Evolutionary conservation across 2,113 vertebrate species (phyloP).

Genomic region (Trematomus loennbergii): DNA sequence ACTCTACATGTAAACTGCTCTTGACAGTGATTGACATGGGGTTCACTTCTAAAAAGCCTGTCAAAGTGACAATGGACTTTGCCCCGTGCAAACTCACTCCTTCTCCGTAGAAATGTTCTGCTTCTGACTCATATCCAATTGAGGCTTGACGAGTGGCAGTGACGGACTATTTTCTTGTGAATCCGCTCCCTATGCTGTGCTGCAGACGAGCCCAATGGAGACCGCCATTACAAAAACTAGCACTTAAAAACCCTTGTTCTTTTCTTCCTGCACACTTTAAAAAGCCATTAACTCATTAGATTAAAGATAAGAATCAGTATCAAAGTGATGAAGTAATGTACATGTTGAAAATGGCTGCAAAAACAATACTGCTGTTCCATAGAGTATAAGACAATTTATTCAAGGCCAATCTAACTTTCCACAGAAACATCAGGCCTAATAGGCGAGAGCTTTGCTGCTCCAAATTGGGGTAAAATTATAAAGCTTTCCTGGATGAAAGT

Average conservation of each 20-base stretch:
- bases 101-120: slow-evolving; percentile 9
- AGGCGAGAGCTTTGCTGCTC: slow-evolving; percentile 17
- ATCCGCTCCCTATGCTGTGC: background rate
- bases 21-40: slow-evolving; percentile 31
- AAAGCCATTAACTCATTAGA: slow-evolving; percentile 1
- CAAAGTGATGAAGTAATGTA: background rate
- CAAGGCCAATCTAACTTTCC: slow-evolving; percentile 19
- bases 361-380: slow-evolving; percentile 17
- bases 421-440: slow-evolving; percentile 35
- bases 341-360: slow-evolving; percentile 16
- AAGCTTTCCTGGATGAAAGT: slow-evolving; percentile 34
- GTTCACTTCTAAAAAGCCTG: slow-evolving; percentile 10
- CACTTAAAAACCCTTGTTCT: background rate
- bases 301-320: background rate
- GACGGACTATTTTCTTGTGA: slow-evolving; percentile 10
- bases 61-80: slow-evolving; percentile 16
- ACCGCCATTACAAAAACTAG: slow-evolving; percentile 6
- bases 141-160: slow-evolving; percentile 21
- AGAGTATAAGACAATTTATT: slow-evolving; percentile 19
- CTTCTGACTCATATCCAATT: slow-evolving; percentile 40
- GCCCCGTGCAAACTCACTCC: slow-evolving; percentile 2
- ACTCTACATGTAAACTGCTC: background rate
- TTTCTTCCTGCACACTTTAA: slow-evolving; percentile 12
- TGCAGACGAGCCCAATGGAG: background rate
- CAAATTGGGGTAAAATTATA: slow-evolving; percentile 44